These are phyloP conservation scores for Xyliphius kryptos DNA, from an alignment of 2,113 vertebrate genomes.

Conservation along the genomic window DNA sequence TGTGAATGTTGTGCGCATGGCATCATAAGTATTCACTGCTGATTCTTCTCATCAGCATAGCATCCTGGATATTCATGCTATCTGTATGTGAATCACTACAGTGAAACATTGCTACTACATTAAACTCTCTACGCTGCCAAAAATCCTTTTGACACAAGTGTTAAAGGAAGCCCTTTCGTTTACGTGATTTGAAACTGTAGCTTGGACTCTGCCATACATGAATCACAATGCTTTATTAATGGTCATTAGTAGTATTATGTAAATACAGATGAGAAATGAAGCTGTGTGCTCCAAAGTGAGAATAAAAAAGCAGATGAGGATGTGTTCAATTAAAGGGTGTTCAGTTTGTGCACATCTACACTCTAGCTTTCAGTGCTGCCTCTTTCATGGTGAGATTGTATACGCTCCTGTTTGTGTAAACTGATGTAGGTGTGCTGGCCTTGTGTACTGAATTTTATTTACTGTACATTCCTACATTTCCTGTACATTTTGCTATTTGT, in stretches of 20 bases:
- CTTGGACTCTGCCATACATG: slow-evolving; percentile 24
- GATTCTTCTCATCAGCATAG: slow-evolving; percentile 19
- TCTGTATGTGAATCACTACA: slow-evolving; percentile 4
- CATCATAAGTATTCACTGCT: slow-evolving; percentile 1
- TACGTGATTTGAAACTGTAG: slow-evolving; percentile 21
- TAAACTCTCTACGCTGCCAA: slow-evolving; percentile 30
- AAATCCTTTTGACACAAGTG: slow-evolving; percentile 14
- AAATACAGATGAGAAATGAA: not conserved
- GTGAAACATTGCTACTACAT: not conserved
- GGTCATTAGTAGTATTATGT: not conserved
- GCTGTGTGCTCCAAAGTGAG: not conserved
- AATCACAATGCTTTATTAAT: slow-evolving; percentile 7
- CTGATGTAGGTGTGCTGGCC: slow-evolving; percentile 49
- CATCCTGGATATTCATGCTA: slow-evolving; percentile 12
- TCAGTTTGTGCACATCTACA: slow-evolving; percentile 13
- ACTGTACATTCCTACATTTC: slow-evolving; percentile 74
- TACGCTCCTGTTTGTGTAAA: slow-evolving; percentile 32
- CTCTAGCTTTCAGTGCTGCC: slow-evolving; percentile 19
- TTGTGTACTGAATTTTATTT: slow-evolving; percentile 61
- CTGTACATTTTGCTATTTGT: slow-evolving; percentile 56
- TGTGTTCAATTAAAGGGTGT: slow-evolving; percentile 1
- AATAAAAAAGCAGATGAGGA: not conserved
- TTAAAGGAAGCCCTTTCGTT: slow-evolving; percentile 19
- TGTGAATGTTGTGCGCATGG: slow-evolving; percentile 21
- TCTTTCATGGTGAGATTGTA: slow-evolving; percentile 28